Base-by-base conservation (phyloP, 2,888 invertebrate species). In the Deroplatys truncata region DNA sequence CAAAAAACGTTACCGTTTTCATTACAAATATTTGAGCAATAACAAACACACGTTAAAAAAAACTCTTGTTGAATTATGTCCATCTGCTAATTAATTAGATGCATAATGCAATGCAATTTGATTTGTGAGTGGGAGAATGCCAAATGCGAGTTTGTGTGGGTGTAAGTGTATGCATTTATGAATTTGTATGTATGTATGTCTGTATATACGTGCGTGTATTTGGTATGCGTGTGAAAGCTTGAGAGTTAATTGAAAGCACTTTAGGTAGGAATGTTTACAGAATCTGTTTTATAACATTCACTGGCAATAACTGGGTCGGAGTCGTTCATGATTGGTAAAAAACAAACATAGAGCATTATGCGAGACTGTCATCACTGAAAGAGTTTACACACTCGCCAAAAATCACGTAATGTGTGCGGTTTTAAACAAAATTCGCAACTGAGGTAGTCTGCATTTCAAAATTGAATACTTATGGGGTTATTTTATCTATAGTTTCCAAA, bases 291-390 rank as follows among this genome's bases (percentile, higher is more conserved):
- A 85, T 86, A 90, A 84, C 90, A 90, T 91, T 91, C 84, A 89
- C 90, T 90, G 91, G 91, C 91, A 91, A 90, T 90, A 90, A 91
- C 91, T 90, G 91, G 90, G 88, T 89, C 89, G 89, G 88, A 89
- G 85, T 87, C 90, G 86, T 89, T 72, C 56, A 72, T 72, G 56
- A 72, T 72, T 72, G 25, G 7, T 72, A 72, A 72, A 72, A 72
- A 72, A 72, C 25, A 72, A 72, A 72, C 9, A 72, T 0, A 72
- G 25, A 25, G 20, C 20, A 72, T 72, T 20, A 4, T 72, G 16
- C 20, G 56, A 0, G 20, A 72, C 25, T 72, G 16, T 72, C 56
- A 72, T 72, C 56, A 25, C 7, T 72, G 25, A 20, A 9, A 72
- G 25, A 72, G 56, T 72, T 20, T 72, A 9, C 25, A 72, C 5